Conservation (phyloP, 2,797 vertebrate species). For the Todus mexicanus region DNA sequence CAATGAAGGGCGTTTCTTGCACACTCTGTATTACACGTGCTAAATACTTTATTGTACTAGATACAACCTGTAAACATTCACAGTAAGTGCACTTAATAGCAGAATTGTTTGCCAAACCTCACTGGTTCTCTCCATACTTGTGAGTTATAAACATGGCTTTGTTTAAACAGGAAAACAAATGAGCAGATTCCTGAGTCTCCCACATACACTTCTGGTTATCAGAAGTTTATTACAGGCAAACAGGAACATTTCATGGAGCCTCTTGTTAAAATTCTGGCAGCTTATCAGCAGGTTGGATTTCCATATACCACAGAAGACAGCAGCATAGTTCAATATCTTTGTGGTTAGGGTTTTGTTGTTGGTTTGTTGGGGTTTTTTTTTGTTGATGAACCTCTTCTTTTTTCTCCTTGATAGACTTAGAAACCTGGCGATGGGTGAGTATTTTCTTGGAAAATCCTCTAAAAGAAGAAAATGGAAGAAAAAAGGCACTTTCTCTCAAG, state of each 20-base stretch:
- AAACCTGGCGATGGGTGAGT: neutral
- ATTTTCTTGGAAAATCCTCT: neutral
- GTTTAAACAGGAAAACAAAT: conserved; percentile 30
- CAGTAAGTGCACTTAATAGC: conserved; percentile 52
- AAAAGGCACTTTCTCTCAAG: neutral
- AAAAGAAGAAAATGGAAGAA: neutral
- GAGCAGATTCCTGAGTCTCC: conserved; percentile 43
- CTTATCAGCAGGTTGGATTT: neutral
- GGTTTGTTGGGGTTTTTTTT: neutral
- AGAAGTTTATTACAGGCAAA: conserved; percentile 38
- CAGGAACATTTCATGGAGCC: neutral
- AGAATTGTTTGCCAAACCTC: conserved; percentile 11
- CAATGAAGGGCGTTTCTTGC: neutral
- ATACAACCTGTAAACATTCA: conserved; percentile 45
- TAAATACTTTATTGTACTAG: conserved; percentile 44
- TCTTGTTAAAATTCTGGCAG: conserved; percentile 3
- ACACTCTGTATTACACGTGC: conserved; percentile 12
- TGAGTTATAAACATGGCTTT: conserved; percentile 7
- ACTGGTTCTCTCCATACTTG: neutral
- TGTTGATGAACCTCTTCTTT: neutral
- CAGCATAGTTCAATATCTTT: neutral
- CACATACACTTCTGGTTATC: conserved; percentile 41
- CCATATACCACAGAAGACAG: neutral
- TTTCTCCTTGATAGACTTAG: neutral
- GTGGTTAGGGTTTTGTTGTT: neutral